Conservation (phyloP, 2,113 vertebrate genomes). For the Glareola pratincola region DNA sequence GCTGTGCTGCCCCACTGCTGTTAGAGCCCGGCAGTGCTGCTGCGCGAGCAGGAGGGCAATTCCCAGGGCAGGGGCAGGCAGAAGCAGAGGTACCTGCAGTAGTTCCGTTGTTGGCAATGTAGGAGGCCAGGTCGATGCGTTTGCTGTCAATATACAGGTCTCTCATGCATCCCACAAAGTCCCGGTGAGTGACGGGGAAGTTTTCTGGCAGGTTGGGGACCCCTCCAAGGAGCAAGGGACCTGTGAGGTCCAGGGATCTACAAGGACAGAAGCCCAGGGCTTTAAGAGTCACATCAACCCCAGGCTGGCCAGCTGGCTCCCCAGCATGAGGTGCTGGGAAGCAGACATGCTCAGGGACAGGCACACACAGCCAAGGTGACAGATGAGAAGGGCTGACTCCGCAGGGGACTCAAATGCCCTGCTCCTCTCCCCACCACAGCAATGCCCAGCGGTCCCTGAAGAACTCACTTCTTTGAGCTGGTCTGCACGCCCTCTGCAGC, state of each 20-base stretch:
- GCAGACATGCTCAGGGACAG: neutral
- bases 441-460: neutral
- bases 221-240: constrained; percentile 93
- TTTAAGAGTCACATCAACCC: neutral
- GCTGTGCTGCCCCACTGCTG: neutral
- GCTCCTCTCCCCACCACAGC: neutral
- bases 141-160: constrained; percentile 93
- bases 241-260: constrained; percentile 96
- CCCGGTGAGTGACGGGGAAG: constrained; percentile 89
- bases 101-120: constrained; percentile 95
- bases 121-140: constrained; percentile 89
- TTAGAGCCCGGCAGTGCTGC: neutral
- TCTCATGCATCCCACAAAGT: constrained; percentile 96
- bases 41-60: neutral
- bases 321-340: neutral
- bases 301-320: neutral
- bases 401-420: neutral
- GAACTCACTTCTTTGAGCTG: constrained; percentile 95
- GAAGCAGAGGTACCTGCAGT: constrained; percentile 77
- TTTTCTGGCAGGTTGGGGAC: constrained; percentile 96
- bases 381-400: neutral
- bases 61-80: neutral
- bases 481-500: constrained; percentile 93
- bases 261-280: neutral
- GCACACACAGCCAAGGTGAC: neutral